phyloP scores from a whole-genome alignment of 2,797 vertebrate species.

The Manis crassicaudata region DNA sequence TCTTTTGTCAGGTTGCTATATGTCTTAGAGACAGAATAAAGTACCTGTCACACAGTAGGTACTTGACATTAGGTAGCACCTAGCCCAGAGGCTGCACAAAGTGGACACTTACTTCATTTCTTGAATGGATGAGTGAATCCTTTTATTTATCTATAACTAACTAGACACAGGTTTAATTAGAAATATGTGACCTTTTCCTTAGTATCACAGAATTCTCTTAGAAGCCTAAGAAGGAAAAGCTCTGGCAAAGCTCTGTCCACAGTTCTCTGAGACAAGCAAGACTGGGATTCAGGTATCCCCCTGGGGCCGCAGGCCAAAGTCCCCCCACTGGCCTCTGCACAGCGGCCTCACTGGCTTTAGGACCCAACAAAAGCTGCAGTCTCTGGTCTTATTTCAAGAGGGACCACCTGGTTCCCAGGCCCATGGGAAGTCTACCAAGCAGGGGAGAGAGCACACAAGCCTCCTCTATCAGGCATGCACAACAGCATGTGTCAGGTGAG shows the following conservation, averaged over 20 bases:
- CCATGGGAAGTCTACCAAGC: neutral
- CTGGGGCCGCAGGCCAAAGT: neutral
- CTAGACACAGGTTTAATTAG: neutral
- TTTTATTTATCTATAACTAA: neutral
- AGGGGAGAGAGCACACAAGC: neutral
- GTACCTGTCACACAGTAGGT: neutral
- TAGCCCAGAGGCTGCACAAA: neutral
- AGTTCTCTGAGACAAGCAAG: slow-evolving; percentile 7
- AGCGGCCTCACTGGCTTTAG: neutral
- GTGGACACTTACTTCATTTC: neutral
- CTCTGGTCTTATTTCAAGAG: neutral
- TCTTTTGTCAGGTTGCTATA: neutral
- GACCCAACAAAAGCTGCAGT: neutral
- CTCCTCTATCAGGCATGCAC: neutral
- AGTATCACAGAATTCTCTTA: neutral
- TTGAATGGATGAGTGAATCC: neutral
- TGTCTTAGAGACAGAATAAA: neutral
- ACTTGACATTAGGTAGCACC: neutral
- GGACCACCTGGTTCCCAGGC: neutral
- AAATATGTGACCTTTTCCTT: neutral
- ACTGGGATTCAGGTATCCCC: neutral
- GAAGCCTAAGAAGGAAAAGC: neutral
- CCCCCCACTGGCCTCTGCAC: neutral
- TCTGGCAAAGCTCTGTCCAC: neutral
- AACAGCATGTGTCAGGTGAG: neutral